Percentiles rank a stretch among this genome's conserved stretches.
Conservation (phyloP, 1,140 invertebrate genomes). For the Mamestra configurata region DNA sequence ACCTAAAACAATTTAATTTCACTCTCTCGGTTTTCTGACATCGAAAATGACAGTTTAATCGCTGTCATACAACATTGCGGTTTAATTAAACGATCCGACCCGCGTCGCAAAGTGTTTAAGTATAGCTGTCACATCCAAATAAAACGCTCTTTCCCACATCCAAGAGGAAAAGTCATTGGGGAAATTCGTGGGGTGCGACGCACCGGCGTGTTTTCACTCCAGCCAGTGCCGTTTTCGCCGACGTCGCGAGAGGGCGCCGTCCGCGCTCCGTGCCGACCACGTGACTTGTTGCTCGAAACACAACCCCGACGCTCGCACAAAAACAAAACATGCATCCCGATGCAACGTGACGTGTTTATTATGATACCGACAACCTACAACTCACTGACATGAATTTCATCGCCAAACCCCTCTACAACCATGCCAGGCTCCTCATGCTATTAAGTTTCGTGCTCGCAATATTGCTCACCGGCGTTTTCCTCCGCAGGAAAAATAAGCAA, state of each 20-base stretch:
- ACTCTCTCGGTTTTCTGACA: constrained; percentile 32
- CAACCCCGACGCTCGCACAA: constrained; percentile 34
- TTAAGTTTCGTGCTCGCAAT: constrained; percentile 71
- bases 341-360: constrained; percentile 60
- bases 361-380: constrained; percentile 59
- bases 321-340: constrained; percentile 65
- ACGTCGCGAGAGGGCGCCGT: constrained; percentile 84
- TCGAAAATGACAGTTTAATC: constrained; percentile 51
- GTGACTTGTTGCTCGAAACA: constrained; percentile 79
- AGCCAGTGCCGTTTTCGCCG: constrained; percentile 80
- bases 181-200: constrained; percentile 85
- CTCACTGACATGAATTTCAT: constrained; percentile 80
- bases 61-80: constrained; percentile 46
- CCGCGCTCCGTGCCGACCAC: constrained; percentile 65
- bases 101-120: constrained; percentile 44
- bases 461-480: constrained; percentile 70
- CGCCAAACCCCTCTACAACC: constrained; percentile 76
- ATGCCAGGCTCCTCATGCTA: constrained; percentile 79
- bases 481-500: constrained; percentile 71
- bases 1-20: constrained; percentile 43
- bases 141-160: constrained; percentile 70
- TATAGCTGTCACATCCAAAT: constrained; percentile 68
- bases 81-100: constrained; percentile 52
- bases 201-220: constrained; percentile 79
- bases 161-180: constrained; percentile 81